phyloP scores from a whole-genome alignment of 2,113 vertebrate species.

The Takifugu bimaculatus region DNA sequence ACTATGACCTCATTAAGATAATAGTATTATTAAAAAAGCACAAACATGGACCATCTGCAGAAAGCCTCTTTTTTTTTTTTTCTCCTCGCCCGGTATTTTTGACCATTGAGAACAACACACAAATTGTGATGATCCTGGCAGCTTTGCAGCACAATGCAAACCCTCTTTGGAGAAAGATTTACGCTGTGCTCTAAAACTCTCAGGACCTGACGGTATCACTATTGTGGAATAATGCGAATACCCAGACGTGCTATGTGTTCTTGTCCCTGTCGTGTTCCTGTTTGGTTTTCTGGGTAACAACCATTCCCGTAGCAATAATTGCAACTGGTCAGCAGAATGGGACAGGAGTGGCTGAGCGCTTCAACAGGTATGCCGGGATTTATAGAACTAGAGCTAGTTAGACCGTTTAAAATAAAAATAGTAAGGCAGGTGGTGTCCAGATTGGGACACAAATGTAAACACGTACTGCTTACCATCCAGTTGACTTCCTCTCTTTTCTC shows the following conservation, averaged over 20 bases:
- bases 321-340: constrained; percentile 62
- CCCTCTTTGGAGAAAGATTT: constrained; percentile 38
- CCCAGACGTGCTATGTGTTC: constrained; percentile 68
- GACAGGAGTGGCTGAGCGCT: constrained; percentile 53
- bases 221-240: constrained; percentile 60
- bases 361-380: constrained; percentile 60
- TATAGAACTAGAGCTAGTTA: constrained; percentile 64
- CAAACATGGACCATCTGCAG: constrained; percentile 92
- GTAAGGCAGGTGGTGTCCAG: constrained; percentile 49
- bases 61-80: constrained; percentile 72
- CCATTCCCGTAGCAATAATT: constrained; percentile 75
- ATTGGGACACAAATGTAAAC: constrained; percentile 66
- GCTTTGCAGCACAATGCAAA: constrained; percentile 65
- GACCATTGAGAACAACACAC: constrained; percentile 67
- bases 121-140: constrained; percentile 65
- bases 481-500: constrained; percentile 84
- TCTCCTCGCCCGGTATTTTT: constrained; percentile 31
- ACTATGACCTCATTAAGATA: constrained; percentile 99
- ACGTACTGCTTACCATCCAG: constrained; percentile 71
- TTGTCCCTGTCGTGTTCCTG: constrained; percentile 67
- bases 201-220: constrained; percentile 48
- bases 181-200: constrained; percentile 54
- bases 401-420: constrained; percentile 46
- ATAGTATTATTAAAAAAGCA: constrained; percentile 99
- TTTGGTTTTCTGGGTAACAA: constrained; percentile 72